phyloP scores from a whole-genome alignment of 2,888 invertebrate genomes.

The Perizoma affinitatum region DNA sequence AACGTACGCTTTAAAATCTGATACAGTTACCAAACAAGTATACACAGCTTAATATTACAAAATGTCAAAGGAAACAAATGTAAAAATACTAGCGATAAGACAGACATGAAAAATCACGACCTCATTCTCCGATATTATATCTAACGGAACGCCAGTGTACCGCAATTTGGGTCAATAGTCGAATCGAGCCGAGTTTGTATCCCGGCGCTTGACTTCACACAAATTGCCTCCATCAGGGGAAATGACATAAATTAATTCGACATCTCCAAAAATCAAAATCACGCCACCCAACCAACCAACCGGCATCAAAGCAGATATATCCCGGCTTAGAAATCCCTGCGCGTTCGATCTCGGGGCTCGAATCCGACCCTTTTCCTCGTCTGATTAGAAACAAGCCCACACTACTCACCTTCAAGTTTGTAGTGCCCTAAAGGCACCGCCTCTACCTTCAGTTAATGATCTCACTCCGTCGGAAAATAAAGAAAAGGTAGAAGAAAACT shows the following conservation, averaged over 20 bases:
- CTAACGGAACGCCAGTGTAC: conserved; percentile 16
- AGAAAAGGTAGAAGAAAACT: conserved; percentile 46
- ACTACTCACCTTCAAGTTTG: conserved; percentile 43
- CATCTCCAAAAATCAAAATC: conserved; percentile 38
- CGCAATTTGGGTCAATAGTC: conserved; percentile 33
- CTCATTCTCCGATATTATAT: conserved; percentile 29
- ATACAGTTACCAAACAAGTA: too few species aligned
- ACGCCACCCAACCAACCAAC: conserved; percentile 11
- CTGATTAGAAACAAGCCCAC: conserved; percentile 49
- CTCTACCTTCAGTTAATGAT: conserved; percentile 49
- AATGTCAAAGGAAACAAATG: conserved; percentile 12
- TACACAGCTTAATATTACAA: neutral
- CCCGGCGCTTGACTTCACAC: conserved; percentile 31
- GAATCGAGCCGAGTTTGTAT: conserved; percentile 23
- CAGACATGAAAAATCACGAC: conserved; percentile 29
- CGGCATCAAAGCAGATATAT: conserved; percentile 36
- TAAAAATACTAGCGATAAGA: conserved; percentile 24
- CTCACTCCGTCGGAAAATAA: conserved; percentile 52
- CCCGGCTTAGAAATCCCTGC: conserved; percentile 10
- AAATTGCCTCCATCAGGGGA: conserved; percentile 36
- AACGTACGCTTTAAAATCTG: too few species aligned
- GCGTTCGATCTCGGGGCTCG: conserved; percentile 39
- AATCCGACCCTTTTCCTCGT: conserved; percentile 46
- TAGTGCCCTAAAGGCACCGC: conserved; percentile 38
- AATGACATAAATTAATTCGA: conserved; percentile 39